phyloP scores from a whole-genome alignment of 2,797 vertebrate species.

The Halcyon badia region DNA sequence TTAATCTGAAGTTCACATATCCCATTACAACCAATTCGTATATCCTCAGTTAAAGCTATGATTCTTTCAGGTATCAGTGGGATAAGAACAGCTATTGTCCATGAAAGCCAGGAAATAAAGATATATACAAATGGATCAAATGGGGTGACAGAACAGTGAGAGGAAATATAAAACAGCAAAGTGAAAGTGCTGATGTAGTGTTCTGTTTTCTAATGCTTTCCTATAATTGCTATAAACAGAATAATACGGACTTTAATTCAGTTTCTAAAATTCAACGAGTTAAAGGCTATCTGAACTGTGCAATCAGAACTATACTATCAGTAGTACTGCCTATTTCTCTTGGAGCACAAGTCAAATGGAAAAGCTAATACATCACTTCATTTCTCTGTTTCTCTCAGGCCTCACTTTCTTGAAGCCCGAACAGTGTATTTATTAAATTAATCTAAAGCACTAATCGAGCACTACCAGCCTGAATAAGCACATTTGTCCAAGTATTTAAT shows the following conservation, averaged over 20 bases:
- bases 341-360: background rate
- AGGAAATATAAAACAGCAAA: background rate
- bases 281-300: background rate
- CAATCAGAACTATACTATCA: background rate
- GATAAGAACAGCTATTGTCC: background rate
- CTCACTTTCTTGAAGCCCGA: background rate
- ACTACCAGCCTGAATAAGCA: background rate
- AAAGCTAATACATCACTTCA: background rate
- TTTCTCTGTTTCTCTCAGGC: background rate
- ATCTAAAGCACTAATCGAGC: background rate
- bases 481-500: conserved; percentile 8
- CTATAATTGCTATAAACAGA: background rate
- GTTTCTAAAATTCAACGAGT: background rate
- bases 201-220: background rate
- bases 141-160: background rate
- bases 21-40: background rate
- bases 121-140: background rate
- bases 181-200: background rate
- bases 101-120: background rate
- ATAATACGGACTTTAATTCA: background rate
- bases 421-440: background rate
- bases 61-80: background rate
- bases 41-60: background rate
- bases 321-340: background rate
- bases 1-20: background rate